Evolutionary conservation across 2,888 invertebrate genomes (phyloP).

Genomic region (Euzetes globulus): DNA sequence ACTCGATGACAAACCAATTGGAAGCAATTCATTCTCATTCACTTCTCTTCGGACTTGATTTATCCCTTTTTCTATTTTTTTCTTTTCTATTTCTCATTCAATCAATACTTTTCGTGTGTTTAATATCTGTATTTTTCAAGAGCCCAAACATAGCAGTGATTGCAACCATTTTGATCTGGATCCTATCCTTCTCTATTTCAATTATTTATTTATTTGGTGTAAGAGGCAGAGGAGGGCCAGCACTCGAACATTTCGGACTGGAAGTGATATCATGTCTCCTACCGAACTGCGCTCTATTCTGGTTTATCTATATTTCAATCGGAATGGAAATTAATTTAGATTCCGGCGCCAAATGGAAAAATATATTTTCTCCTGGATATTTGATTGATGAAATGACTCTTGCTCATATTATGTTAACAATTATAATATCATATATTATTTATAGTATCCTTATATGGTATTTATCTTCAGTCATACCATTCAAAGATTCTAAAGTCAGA

Average conservation of each 20-base stretch:
- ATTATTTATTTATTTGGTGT: background rate
- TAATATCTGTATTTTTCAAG: slow-evolving; percentile 6
- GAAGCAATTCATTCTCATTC: background rate
- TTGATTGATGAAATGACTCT: background rate
- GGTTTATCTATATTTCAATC: background rate
- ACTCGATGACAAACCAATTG: background rate
- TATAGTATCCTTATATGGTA: background rate
- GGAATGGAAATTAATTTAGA: background rate
- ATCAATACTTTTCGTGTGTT: background rate
- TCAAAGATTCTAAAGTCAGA: background rate
- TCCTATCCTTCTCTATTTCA: background rate
- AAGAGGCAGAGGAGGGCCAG: background rate
- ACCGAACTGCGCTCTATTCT: background rate
- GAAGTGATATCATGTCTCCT: background rate
- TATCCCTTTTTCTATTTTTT: background rate
- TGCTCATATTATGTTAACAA: background rate
- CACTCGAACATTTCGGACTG: background rate
- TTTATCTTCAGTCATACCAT: slow-evolving; percentile 2
- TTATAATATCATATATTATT: background rate
- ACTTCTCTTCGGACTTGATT: background rate
- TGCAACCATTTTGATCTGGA: background rate
- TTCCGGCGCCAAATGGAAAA: background rate
- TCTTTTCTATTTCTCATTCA: background rate
- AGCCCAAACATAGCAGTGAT: slow-evolving; percentile 1
- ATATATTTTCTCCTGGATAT: background rate